phyloP scores from a whole-genome alignment of 2,797 vertebrate species.

The Furcifer pardalis region DNA sequence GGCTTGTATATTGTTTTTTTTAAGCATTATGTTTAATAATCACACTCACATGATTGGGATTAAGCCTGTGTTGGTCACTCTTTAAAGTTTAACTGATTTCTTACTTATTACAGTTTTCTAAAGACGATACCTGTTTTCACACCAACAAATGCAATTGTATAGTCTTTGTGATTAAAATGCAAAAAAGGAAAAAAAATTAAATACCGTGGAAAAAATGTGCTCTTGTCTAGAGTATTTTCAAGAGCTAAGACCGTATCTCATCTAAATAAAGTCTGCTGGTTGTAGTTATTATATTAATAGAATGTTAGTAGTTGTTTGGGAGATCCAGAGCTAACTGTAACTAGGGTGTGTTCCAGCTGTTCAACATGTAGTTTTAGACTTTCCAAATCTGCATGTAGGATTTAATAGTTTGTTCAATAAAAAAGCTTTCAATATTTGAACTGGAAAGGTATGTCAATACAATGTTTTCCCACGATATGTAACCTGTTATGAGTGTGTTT shows the following conservation, averaged over 20 bases:
- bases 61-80: constrained; percentile 74
- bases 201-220: constrained; percentile 67
- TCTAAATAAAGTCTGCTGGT: constrained; percentile 77
- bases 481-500: constrained; percentile 74
- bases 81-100: constrained; percentile 73
- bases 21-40: constrained; percentile 70
- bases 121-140: constrained; percentile 78
- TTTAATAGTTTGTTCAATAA: constrained; percentile 81
- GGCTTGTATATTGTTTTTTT: constrained; percentile 69
- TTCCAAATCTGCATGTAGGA: constrained; percentile 89
- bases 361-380: constrained; percentile 82
- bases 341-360: constrained; percentile 84
- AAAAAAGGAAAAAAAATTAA: constrained; percentile 64
- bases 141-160: constrained; percentile 71
- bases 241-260: constrained; percentile 72
- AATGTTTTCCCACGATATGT: constrained; percentile 74
- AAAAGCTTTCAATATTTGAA: constrained; percentile 78
- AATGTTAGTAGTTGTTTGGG: constrained; percentile 79
- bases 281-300: constrained; percentile 80
- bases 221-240: constrained; percentile 73
- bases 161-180: constrained; percentile 78
- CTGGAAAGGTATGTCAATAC: constrained; percentile 82
- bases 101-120: constrained; percentile 78
- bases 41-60: constrained; percentile 70
- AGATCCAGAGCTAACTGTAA: constrained; percentile 83